A percentile compares a stretch with the other conserved stretches of the same genome.
These are phyloP conservation scores for Hymenopus coronatus DNA, from an alignment of 2,888 invertebrate genomes.

Conservation along the genomic window DNA sequence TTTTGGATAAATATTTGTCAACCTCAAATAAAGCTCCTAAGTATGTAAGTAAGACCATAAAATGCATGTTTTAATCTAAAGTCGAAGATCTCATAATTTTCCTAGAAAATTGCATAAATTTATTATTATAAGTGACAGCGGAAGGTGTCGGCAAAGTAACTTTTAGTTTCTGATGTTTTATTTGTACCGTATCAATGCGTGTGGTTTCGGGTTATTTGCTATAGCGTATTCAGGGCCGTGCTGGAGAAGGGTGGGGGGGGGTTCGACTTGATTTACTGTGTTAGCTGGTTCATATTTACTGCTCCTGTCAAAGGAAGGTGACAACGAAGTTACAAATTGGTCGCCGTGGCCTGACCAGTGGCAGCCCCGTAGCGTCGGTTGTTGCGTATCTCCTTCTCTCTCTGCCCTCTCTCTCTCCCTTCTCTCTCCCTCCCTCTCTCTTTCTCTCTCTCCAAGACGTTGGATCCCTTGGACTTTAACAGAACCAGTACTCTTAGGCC, in stretches of 20 bases:
- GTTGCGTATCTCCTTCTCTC: not conserved
- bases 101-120: too few species aligned
- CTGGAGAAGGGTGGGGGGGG: not conserved
- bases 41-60: too few species aligned
- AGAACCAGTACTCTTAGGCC: not conserved
- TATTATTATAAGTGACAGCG: too few species aligned
- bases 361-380: slow-evolving; percentile 19
- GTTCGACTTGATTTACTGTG: slow-evolving; percentile 26
- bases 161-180: not conserved
- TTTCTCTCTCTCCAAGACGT: not conserved
- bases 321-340: slow-evolving; percentile 30
- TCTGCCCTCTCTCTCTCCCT: not conserved
- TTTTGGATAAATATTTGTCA: too few species aligned
- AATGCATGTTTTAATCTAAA: too few species aligned
- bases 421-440: not conserved
- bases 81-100: too few species aligned
- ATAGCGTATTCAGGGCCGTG: slow-evolving; percentile 1
- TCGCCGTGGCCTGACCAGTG: slow-evolving; percentile 23
- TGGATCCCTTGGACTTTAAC: not conserved
- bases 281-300: slow-evolving; percentile 26
- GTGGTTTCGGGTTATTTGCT: slow-evolving; percentile 14
- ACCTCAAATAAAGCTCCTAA: too few species aligned
- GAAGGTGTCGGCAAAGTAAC: not conserved
- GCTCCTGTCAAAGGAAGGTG: slow-evolving; percentile 28
- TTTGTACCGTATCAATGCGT: not conserved